Conservation (phyloP, 2,888 invertebrate species). For the Clusia tigrina region DNA sequence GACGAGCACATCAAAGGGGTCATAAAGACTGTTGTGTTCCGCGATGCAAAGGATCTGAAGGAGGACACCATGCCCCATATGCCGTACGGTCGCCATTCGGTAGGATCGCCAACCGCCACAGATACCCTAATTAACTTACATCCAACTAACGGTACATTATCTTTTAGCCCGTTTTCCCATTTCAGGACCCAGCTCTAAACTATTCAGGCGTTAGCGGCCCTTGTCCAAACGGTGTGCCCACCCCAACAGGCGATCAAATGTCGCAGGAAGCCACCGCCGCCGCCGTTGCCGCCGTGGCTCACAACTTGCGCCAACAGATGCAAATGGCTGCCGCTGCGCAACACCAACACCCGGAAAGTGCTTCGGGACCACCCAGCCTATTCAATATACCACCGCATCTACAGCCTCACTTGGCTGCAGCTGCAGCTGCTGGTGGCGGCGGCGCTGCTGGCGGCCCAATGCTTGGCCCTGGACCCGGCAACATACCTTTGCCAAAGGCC, state of each 20-base stretch:
- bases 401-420: conserved; percentile 43
- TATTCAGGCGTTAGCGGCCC: conserved; percentile 67
- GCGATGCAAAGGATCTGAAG: conserved; percentile 84
- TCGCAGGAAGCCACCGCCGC: conserved; percentile 81
- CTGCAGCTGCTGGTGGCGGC: conserved; percentile 22
- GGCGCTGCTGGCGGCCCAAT: conserved; percentile 24
- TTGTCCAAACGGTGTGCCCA: conserved; percentile 67
- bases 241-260: conserved; percentile 65
- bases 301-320: conserved; percentile 86
- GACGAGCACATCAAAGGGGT: conserved; percentile 93
- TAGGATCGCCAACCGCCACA: conserved; percentile 58
- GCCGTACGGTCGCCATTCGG: conserved; percentile 71
- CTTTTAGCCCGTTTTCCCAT: conserved; percentile 65
- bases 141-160: conserved; percentile 36
- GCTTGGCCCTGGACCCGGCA: conserved; percentile 38
- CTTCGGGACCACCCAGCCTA: conserved; percentile 59
- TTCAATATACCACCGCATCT: conserved; percentile 61
- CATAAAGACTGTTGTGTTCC: conserved; percentile 89
- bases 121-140: conserved; percentile 31
- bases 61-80: conserved; percentile 70
- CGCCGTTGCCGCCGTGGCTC: conserved; percentile 86
- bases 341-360: conserved; percentile 50
- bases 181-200: conserved; percentile 71
- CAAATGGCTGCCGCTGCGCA: conserved; percentile 71
- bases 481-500: conserved; percentile 57